These are phyloP conservation scores for Saccostrea cuccullata DNA, from an alignment of 1,140 invertebrate genomes.

Conservation along the genomic window DNA sequence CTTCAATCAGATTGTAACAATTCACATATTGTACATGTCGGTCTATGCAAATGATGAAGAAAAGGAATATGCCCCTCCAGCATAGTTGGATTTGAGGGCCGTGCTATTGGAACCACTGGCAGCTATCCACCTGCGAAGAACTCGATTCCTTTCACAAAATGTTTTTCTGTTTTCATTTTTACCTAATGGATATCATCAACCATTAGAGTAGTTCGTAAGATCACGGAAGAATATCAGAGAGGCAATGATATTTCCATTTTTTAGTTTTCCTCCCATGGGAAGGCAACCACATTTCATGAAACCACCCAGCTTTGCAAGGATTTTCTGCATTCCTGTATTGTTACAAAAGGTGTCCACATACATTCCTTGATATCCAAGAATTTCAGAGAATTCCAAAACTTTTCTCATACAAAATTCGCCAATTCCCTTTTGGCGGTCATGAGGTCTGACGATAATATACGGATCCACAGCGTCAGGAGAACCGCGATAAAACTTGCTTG, in stretches of 20 bases:
- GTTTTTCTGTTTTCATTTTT: neutral
- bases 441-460: slow-evolving; percentile 59
- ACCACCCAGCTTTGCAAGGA: slow-evolving; percentile 60
- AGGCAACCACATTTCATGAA: slow-evolving; percentile 62
- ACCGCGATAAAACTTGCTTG: slow-evolving; percentile 66
- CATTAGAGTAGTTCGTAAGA: slow-evolving; percentile 38
- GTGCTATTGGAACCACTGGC: neutral
- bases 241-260: slow-evolving; percentile 55
- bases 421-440: slow-evolving; percentile 59
- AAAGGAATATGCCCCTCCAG: no score
- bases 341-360: slow-evolving; percentile 66
- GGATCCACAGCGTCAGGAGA: slow-evolving; percentile 57
- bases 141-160: neutral
- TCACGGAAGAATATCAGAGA: slow-evolving; percentile 63
- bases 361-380: slow-evolving; percentile 62
- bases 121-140: neutral
- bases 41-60: no score
- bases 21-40: no score
- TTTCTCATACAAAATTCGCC: slow-evolving; percentile 62
- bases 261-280: slow-evolving; percentile 62
- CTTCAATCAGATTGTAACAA: no score
- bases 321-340: slow-evolving; percentile 63
- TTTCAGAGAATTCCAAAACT: slow-evolving; percentile 54
- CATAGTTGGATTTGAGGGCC: no score
- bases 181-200: neutral